phyloP scores from a whole-genome alignment of 2,797 vertebrate genomes.

The Ctenosaura bakeri region DNA sequence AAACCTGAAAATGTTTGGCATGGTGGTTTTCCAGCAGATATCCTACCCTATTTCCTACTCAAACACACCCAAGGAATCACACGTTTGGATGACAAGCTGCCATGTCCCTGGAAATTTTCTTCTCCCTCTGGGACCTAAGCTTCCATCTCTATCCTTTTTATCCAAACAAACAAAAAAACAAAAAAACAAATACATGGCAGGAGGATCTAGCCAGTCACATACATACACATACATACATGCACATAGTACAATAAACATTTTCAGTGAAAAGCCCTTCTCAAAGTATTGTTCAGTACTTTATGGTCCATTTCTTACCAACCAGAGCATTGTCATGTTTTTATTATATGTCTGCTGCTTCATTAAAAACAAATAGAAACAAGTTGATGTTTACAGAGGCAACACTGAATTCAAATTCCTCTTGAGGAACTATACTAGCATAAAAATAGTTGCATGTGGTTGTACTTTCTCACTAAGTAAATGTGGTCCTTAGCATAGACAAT shows the following conservation, averaged over 20 bases:
- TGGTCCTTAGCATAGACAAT: no score
- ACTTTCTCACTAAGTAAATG: no score
- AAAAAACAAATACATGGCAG: no score
- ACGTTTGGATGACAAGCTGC: no score
- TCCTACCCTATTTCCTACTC: no score
- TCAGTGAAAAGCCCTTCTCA: background rate
- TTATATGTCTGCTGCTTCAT: background rate
- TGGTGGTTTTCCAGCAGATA: background rate
- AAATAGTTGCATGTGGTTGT: no score
- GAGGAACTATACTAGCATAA: no score
- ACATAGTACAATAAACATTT: background rate
- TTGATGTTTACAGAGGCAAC: fast-evolving
- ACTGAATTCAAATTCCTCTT: no score
- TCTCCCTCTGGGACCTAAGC: no score
- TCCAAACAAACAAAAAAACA: background rate
- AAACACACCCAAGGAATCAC: background rate
- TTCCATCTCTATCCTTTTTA: background rate
- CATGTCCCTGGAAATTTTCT: background rate
- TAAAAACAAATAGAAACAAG: background rate
- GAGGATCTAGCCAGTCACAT: background rate
- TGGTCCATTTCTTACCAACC: background rate
- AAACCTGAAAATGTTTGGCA: background rate
- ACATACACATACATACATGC: background rate
- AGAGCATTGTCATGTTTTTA: background rate
- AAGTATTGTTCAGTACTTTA: no score